Percentiles rank a stretch among this genome's conserved stretches.
Evolutionary conservation across 2,113 vertebrate genomes (phyloP).

Genomic region (Silurus glanis): DNA sequence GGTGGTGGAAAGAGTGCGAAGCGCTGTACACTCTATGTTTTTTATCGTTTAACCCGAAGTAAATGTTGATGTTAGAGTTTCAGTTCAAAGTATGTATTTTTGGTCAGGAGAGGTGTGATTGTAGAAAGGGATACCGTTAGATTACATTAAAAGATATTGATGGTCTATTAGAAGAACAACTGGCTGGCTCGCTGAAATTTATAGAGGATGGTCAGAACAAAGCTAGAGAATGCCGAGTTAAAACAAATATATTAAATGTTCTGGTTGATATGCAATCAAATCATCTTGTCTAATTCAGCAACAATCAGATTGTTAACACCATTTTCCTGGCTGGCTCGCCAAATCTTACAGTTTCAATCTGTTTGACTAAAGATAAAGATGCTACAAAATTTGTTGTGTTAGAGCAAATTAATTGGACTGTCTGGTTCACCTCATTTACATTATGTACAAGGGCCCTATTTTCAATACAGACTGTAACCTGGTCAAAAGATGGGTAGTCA

Average conservation of each 20-base stretch:
- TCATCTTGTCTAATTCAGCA: background rate
- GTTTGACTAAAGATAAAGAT: background rate
- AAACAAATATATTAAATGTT: background rate
- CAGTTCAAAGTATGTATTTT: background rate
- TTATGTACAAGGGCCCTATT: background rate
- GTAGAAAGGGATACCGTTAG: background rate
- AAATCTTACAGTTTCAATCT: background rate
- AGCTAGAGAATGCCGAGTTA: background rate
- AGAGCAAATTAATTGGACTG: background rate
- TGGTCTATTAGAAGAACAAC: background rate
- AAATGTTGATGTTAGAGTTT: background rate
- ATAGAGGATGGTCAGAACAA: background rate
- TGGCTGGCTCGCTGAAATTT: background rate
- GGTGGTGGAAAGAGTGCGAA: conserved; percentile 23
- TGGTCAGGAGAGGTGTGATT: background rate
- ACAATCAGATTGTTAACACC: background rate
- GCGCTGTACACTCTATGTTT: background rate
- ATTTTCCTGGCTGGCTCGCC: background rate
- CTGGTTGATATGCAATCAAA: background rate
- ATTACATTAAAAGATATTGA: background rate
- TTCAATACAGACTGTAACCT: background rate
- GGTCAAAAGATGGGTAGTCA: background rate
- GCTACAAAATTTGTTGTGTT: too few species aligned
- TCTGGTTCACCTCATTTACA: background rate
- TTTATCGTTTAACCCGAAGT: background rate